A percentile compares a stretch with the other conserved stretches of the same genome.
phyloP scores from a whole-genome alignment of 2,797 vertebrate genomes.

The Kryptopterus vitreolus region DNA sequence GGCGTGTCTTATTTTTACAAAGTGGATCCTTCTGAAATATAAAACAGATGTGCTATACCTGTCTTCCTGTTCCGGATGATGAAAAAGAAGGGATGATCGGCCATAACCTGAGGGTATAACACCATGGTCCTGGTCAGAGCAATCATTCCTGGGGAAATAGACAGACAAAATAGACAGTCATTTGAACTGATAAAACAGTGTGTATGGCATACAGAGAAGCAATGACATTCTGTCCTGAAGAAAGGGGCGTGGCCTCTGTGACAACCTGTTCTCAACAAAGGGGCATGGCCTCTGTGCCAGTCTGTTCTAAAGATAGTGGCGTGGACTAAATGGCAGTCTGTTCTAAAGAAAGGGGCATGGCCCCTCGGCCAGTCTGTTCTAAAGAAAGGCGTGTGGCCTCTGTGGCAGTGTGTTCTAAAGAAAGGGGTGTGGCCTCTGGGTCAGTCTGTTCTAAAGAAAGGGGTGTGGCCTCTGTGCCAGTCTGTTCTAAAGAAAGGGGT shows the following conservation, averaged over 20 bases:
- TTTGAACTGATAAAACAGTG: neutral
- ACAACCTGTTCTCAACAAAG: neutral
- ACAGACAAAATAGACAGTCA: constrained; percentile 21
- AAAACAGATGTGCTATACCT: constrained; percentile 70
- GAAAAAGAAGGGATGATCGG: constrained; percentile 97
- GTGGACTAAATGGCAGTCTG: too few relatives aligned
- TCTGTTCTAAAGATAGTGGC: too few relatives aligned
- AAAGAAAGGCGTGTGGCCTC: neutral
- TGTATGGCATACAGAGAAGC: neutral
- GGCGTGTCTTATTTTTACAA: neutral
- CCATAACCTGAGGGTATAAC: constrained; percentile 95
- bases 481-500: neutral
- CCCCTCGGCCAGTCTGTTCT: neutral
- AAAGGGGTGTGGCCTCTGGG: neutral
- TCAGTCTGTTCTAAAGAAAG: neutral
- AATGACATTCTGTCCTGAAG: too few relatives aligned
- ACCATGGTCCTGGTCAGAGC: constrained; percentile 92
- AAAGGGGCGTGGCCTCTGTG: neutral
- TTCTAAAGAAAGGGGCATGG: neutral
- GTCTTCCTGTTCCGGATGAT: constrained; percentile 89
- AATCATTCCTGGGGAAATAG: constrained; percentile 85
- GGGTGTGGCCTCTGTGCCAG: neutral
- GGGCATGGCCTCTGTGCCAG: neutral
- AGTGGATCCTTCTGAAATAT: neutral
- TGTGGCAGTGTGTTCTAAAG: neutral